Evolutionary conservation across 2,797 vertebrate species (phyloP).

Genomic region (Spinus pinus): DNA sequence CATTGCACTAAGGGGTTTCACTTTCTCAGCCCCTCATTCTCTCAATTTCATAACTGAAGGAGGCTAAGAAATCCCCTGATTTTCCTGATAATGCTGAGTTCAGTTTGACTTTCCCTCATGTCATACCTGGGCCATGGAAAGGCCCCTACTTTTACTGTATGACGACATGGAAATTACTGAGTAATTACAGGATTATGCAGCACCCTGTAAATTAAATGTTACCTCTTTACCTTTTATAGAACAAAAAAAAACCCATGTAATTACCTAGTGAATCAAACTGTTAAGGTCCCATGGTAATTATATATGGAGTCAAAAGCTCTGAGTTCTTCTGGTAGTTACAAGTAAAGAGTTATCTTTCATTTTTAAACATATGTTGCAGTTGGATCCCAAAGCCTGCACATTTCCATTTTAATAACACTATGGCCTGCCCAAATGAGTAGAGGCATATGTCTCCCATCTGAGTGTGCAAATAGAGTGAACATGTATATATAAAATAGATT

Average conservation of each 20-base stretch:
- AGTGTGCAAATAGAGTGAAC: conserved; percentile 68
- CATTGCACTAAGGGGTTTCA: neutral
- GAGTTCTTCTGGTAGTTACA: conserved; percentile 71
- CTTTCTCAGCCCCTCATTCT: neutral
- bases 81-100: neutral
- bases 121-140: conserved; percentile 52
- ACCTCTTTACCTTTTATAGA: conserved; percentile 76
- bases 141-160: conserved; percentile 47
- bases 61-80: neutral
- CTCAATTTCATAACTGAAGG: neutral
- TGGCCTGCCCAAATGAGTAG: conserved; percentile 63
- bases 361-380: conserved; percentile 62
- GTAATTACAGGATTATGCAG: conserved; percentile 77
- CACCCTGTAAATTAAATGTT: conserved; percentile 76
- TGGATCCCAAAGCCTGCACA: conserved; percentile 58
- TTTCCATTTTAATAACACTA: conserved; percentile 70
- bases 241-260: conserved; percentile 73
- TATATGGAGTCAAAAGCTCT: conserved; percentile 68
- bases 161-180: conserved; percentile 61
- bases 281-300: conserved; percentile 75
- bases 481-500: conserved; percentile 61
- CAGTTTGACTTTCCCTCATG: conserved; percentile 40
- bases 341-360: conserved; percentile 70
- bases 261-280: conserved; percentile 76
- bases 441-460: conserved; percentile 64